Conservation (phyloP, 1,140 invertebrate species). For the Bombus sylvicola region DNA sequence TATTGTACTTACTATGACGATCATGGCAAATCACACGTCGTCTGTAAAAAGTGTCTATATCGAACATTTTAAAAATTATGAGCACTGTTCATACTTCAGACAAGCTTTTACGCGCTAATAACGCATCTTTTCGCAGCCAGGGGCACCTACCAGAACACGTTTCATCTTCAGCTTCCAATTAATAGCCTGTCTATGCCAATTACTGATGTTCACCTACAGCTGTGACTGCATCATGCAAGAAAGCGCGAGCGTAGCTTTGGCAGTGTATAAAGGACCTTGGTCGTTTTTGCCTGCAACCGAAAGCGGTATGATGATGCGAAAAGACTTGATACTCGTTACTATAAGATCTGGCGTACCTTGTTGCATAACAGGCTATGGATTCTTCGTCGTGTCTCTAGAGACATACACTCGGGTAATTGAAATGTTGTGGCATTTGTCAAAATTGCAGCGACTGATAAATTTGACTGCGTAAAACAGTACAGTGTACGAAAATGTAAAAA, state of each 20-base stretch:
- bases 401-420: constrained; percentile 44
- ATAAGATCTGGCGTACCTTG: constrained; percentile 55
- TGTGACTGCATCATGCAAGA: constrained; percentile 42
- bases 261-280: constrained; percentile 34
- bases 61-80: no score
- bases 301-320: constrained; percentile 36
- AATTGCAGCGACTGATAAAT: no score
- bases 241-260: constrained; percentile 33
- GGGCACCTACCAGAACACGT: neutral
- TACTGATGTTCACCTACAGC: constrained; percentile 54
- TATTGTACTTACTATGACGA: no score
- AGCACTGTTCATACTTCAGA: no score
- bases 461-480: no score
- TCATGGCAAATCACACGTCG: no score
- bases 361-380: constrained; percentile 52
- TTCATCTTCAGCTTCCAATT: constrained; percentile 42
- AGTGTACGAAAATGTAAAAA: no score
- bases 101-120: no score
- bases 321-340: constrained; percentile 44
- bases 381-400: constrained; percentile 56
- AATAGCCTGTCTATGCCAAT: constrained; percentile 27
- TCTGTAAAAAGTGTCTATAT: neutral
- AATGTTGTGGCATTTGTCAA: neutral
- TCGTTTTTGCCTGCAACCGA: neutral
- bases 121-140: neutral